phyloP scores from a whole-genome alignment of 2,113 vertebrate species.

The Corvus cornix region DNA sequence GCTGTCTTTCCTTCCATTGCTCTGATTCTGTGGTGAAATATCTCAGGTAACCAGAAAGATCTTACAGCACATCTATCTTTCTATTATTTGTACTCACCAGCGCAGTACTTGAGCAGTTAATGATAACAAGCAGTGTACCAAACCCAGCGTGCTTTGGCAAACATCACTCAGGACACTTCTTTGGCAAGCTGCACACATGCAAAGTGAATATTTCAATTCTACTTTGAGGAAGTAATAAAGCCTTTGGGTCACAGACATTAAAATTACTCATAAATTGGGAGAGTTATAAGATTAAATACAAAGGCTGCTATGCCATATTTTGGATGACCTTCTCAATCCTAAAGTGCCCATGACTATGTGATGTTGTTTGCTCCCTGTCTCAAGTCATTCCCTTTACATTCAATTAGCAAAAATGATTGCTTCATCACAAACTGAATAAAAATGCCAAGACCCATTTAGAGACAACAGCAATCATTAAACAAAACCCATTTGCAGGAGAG shows the following conservation, averaged over 20 bases:
- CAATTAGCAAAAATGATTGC: conserved; percentile 57
- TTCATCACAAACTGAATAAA: conserved; percentile 35
- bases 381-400: neutral
- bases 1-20: neutral
- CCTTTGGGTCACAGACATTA: neutral
- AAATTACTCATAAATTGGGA: neutral
- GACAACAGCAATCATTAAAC: conserved; percentile 52
- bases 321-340: neutral
- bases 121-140: neutral
- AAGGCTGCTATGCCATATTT: neutral
- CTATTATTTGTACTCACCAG: neutral
- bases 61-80: neutral
- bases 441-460: conserved; percentile 31
- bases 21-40: neutral
- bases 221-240: neutral
- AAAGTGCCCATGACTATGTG: neutral
- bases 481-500: conserved; percentile 55
- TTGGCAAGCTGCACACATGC: neutral
- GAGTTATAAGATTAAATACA: neutral
- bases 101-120: neutral
- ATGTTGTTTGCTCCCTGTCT: neutral
- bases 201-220: neutral
- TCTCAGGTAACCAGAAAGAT: neutral
- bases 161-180: neutral
- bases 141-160: neutral